Conservation (phyloP, 2,113 vertebrate genomes). For the Upupa epops region DNA sequence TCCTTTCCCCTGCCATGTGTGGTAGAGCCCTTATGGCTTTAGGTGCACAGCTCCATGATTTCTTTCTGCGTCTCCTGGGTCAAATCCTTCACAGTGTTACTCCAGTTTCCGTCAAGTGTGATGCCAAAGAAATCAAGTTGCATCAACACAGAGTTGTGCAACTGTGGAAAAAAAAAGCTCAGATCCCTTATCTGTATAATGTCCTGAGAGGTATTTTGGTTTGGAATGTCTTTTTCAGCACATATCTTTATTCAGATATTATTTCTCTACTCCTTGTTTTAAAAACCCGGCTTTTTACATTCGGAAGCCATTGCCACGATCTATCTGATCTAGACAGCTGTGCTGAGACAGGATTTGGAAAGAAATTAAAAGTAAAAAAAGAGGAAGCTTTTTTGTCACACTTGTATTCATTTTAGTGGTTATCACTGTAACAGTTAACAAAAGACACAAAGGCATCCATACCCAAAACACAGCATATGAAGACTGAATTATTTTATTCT, state of each 20-base stretch:
- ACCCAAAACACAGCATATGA: conserved; percentile 64
- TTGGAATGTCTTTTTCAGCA: not conserved
- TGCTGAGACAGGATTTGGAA: not conserved
- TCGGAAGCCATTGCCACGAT: conserved; percentile 10
- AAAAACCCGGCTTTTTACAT: conserved; percentile 22
- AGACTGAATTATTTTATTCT: conserved; percentile 46
- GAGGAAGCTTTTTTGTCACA: conserved; percentile 30
- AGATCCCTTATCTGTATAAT: conserved; percentile 5
- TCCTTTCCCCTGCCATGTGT: not conserved
- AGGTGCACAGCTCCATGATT: not conserved
- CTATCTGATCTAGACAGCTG: conserved; percentile 57
- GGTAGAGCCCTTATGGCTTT: not conserved
- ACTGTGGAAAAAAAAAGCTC: not conserved
- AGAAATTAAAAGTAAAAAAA: not conserved
- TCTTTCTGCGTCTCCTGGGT: not conserved
- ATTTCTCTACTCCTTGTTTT: not conserved
- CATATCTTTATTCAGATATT: conserved; percentile 24
- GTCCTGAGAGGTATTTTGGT: not conserved
- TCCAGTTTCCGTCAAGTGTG: not conserved
- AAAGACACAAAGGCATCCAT: conserved; percentile 67
- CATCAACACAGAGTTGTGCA: not conserved
- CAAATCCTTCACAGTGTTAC: not conserved
- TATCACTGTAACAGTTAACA: conserved; percentile 69
- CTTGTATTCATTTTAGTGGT: conserved; percentile 65
- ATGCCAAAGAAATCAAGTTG: not conserved